Percentiles rank a stretch among this genome's conserved stretches.
Evolutionary conservation across 2,113 vertebrate species (phyloP).

Genomic region (Phaethornis superciliosus): DNA sequence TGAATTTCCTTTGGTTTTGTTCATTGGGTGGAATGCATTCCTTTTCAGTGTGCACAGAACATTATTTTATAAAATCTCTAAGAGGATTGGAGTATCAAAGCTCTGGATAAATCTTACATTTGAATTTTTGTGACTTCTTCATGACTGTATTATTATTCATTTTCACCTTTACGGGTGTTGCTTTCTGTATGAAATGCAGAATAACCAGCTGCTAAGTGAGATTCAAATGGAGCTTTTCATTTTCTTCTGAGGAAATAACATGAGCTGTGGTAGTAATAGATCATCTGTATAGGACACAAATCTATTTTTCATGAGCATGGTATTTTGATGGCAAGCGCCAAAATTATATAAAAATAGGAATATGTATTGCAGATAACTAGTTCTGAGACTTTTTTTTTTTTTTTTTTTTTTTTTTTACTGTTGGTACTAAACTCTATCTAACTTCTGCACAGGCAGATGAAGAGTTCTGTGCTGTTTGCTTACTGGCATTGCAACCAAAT

Average conservation of each 20-base stretch:
- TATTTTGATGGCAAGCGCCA: conserved; percentile 38
- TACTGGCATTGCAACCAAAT: neutral
- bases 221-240: conserved; percentile 68
- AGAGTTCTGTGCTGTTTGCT: neutral
- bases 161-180: conserved; percentile 57
- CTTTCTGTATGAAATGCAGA: conserved; percentile 55
- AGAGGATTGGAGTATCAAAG: conserved; percentile 47
- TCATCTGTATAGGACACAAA: conserved; percentile 56
- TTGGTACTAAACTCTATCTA: neutral
- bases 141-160: conserved; percentile 55
- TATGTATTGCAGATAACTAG: conserved; percentile 45
- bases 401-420: neutral
- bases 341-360: conserved; percentile 49
- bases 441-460: neutral
- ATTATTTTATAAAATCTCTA: conserved; percentile 48
- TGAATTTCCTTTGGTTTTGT: conserved; percentile 25
- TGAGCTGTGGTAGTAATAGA: conserved; percentile 34
- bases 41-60: neutral
- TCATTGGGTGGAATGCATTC: neutral
- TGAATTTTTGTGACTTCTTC: conserved; percentile 70
- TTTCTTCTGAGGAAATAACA: conserved; percentile 63
- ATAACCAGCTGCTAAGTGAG: conserved; percentile 67
- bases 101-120: conserved; percentile 55
- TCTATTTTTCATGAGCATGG: conserved; percentile 29
- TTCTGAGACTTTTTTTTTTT: neutral